Evolutionary conservation across 2,888 invertebrate species (phyloP), one percentile per base, ranked within the genome.

Genomic region (Eumerus sabulonum): DNA sequence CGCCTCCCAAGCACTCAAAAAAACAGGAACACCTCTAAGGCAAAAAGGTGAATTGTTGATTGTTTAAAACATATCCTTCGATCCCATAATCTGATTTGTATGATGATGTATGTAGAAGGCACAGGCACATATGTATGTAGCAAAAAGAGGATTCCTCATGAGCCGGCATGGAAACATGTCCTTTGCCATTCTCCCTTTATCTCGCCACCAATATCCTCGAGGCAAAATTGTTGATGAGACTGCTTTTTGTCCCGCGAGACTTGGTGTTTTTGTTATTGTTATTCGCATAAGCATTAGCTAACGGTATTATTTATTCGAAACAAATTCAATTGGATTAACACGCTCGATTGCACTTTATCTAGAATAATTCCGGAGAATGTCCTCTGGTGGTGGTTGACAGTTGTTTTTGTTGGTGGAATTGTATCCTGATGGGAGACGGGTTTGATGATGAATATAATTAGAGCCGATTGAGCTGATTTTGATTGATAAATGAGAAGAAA

Each of bases 281-380:
- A 68, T 79, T 59, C 35, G n/a, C 51, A 27, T 27, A 47, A 45
- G 79, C 62, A 79, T 79, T 79, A 68, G 79, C 73, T 77, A 73
- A 73, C 63, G 73, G 79, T 63, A 73, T 85, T 86, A 86, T 84
- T 84, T 86, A 85, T 85, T 86, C 86, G 86, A 86, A 85, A 83
- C 86, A 86, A 85, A 86, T 85, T 84, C 86, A 86, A 85, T 85
- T 86, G 86, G 85, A 85, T 85, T 85, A 85, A 86, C 85, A 84
- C 86, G 84, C 85, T 83, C 85, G 86, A 85, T 79, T 79, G 79
- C 36, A 63, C 44, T 63, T 73, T 73, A 79, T 79, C 73, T 79
- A 77, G 79, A 73, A 79, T 68, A 59, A 73, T 63, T 47, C 47
- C 27, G 45, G 27, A 18, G 57, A 12, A 16, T 47, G 18, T 51